Conservation (phyloP, 1,140 invertebrate genomes). For the Orussus abietinus region DNA sequence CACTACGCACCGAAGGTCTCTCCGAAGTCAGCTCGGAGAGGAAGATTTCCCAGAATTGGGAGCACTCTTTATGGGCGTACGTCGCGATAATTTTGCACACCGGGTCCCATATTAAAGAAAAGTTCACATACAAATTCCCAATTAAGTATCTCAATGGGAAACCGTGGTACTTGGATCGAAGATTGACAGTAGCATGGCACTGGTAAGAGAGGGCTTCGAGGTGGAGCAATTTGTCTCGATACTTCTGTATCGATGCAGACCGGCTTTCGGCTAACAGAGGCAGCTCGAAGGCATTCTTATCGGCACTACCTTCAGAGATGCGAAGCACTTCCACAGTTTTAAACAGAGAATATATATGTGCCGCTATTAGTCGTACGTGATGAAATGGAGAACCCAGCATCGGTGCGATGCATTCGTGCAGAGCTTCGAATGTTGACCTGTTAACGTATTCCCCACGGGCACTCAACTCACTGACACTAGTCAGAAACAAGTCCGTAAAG, state of each 20-base stretch:
- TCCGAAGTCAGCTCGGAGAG: slow-evolving; percentile 55
- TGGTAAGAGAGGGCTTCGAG: slow-evolving; percentile 70
- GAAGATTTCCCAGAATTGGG: slow-evolving; percentile 78
- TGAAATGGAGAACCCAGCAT: slow-evolving; percentile 45
- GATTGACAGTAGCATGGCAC: slow-evolving; percentile 54
- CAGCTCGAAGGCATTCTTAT: slow-evolving; percentile 43
- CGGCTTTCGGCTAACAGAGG: slow-evolving; percentile 61
- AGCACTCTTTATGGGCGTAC: slow-evolving; percentile 64
- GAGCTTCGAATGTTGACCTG: slow-evolving; percentile 24
- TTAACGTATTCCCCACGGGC: slow-evolving; percentile 26
- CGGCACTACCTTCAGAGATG: slow-evolving; percentile 20
- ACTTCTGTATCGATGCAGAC: slow-evolving; percentile 66
- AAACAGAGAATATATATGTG: slow-evolving; percentile 71
- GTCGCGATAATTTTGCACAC: slow-evolving; percentile 67
- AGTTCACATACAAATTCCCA: slow-evolving; percentile 81
- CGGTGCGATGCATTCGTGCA: slow-evolving; percentile 25
- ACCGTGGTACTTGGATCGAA: slow-evolving; percentile 58
- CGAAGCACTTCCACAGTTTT: slow-evolving; percentile 49
- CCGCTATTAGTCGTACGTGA: slow-evolving; percentile 63
- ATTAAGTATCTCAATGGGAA: slow-evolving; percentile 72
- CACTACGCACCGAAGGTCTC: slow-evolving; percentile 23
- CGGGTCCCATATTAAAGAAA: slow-evolving; percentile 86
- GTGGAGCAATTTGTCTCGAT: slow-evolving; percentile 70
- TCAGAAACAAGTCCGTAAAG: slow-evolving; percentile 34
- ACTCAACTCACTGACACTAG: slow-evolving; percentile 24